A percentile compares a stretch with the other conserved stretches of the same genome.
phyloP scores from a whole-genome alignment of 64 coral and sea anemone genomes.

The Actinia tenebrosa region DNA sequence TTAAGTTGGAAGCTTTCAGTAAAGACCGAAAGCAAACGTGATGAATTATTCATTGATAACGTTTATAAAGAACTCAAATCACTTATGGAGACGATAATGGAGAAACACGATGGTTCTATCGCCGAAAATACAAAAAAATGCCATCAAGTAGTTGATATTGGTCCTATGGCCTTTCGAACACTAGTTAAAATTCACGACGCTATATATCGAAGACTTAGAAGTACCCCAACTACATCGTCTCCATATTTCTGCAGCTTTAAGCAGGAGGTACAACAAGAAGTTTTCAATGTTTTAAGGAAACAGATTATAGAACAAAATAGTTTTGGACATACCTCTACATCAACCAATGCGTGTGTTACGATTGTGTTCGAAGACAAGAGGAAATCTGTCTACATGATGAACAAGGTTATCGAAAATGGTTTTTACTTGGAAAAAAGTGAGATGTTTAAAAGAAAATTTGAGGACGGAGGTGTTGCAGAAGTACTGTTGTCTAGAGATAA shows the following conservation, averaged over 20 bases:
- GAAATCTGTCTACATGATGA: background rate
- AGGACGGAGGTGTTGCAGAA: background rate
- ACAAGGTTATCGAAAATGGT: background rate
- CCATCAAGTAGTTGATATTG: background rate
- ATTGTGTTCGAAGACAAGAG: slow-evolving; percentile 1
- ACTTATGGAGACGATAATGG: background rate
- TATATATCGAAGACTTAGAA: background rate
- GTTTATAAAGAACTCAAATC: background rate
- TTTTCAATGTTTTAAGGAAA: slow-evolving; percentile 2
- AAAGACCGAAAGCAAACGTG: background rate
- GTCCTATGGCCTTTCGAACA: background rate
- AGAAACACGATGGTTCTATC: slow-evolving; percentile 7
- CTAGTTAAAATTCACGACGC: background rate
- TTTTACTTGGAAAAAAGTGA: background rate
- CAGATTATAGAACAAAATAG: background rate
- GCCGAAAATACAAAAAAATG: background rate
- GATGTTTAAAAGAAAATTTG: slow-evolving; percentile 4
- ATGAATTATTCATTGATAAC: background rate
- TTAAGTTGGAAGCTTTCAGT: background rate
- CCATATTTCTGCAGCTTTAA: background rate
- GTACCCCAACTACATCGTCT: background rate
- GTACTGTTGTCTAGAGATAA: background rate
- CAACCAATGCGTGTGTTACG: background rate
- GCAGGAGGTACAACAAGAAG: slow-evolving; percentile 9
- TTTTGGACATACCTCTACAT: slow-evolving; percentile 11